A percentile compares a stretch with the other conserved stretches of the same genome.
These are phyloP conservation scores for Muricea muricata DNA, from an alignment of 92 coral and sea anemone genomes.

Conservation along the genomic window DNA sequence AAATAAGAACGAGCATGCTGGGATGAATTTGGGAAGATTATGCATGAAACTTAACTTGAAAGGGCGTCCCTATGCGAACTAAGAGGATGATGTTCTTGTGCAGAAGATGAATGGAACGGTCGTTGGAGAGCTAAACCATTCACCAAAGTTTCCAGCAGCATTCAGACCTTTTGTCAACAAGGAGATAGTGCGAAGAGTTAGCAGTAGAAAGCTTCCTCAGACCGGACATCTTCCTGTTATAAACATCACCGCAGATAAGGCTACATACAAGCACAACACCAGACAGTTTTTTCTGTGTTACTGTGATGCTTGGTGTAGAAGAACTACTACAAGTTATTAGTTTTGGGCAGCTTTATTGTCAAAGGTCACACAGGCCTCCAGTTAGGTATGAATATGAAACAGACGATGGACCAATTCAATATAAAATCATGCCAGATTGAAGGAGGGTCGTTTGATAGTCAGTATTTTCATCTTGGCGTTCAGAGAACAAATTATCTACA, in stretches of 20 bases:
- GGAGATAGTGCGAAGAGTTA: neutral
- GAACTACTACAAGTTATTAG: slow-evolving; percentile 10
- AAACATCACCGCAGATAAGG: slow-evolving; percentile 4
- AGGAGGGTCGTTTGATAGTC: slow-evolving; percentile 30
- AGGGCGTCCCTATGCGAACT: slow-evolving; percentile 16
- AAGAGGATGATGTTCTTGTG: slow-evolving; percentile 3
- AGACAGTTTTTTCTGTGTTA: neutral
- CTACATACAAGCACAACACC: neutral
- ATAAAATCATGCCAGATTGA: slow-evolving; percentile 20
- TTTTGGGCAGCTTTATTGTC: slow-evolving; percentile 9
- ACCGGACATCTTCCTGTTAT: neutral
- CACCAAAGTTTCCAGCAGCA: neutral
- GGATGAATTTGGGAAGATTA: slow-evolving; percentile 21
- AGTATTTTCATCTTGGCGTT: slow-evolving; percentile 26
- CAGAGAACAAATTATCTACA: neutral
- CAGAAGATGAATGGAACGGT: slow-evolving; percentile 2
- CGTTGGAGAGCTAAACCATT: slow-evolving; percentile 12
- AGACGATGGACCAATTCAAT: slow-evolving; percentile 3
- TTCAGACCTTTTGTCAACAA: neutral
- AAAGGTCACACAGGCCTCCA: slow-evolving; percentile 15
- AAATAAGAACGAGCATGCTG: slow-evolving; percentile 26
- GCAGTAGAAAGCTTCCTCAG: neutral
- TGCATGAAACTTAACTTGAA: slow-evolving; percentile 7
- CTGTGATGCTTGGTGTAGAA: neutral
- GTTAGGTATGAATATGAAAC: slow-evolving; percentile 8